phyloP scores from a whole-genome alignment of 1,140 invertebrate genomes.

The Neodiprion fabricii region DNA sequence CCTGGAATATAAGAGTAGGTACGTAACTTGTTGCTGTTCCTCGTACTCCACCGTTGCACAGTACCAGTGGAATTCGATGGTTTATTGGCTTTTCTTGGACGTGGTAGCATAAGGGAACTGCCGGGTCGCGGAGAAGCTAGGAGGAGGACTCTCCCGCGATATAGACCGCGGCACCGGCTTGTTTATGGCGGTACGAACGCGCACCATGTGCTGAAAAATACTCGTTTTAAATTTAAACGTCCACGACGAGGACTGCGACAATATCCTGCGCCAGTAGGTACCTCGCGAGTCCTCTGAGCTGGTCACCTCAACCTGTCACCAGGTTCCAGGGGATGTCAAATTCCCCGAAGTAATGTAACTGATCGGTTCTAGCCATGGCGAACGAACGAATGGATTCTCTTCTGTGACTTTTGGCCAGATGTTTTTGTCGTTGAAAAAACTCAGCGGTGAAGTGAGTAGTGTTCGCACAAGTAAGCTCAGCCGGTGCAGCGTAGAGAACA shows the following conservation, averaged over 20 bases:
- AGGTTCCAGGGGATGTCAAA: no score
- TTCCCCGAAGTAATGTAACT: no score
- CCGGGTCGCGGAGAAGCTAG: neutral
- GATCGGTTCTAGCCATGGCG: no score
- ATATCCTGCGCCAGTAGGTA: neutral
- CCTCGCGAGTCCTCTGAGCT: no score
- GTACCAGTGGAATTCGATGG: constrained; percentile 59
- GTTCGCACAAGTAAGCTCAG: no score
- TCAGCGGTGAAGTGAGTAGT: no score
- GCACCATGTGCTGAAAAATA: constrained; percentile 54
- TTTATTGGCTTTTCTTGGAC: constrained; percentile 59
- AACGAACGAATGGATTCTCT: no score
- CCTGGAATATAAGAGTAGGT: constrained; percentile 44
- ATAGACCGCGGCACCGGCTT: constrained; percentile 46
- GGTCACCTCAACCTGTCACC: no score
- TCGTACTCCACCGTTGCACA: constrained; percentile 39
- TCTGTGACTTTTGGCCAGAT: no score
- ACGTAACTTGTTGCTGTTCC: constrained; percentile 55
- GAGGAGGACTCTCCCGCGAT: neutral
- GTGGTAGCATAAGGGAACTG: constrained; percentile 49
- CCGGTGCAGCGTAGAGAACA: no score
- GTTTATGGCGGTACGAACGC: constrained; percentile 51
- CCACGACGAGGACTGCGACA: constrained; percentile 7
- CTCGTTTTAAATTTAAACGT: constrained; percentile 53
- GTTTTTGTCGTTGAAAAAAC: no score